phyloP scores from a whole-genome alignment of 2,888 invertebrate species.

The Hydrotaea diabolus region DNA sequence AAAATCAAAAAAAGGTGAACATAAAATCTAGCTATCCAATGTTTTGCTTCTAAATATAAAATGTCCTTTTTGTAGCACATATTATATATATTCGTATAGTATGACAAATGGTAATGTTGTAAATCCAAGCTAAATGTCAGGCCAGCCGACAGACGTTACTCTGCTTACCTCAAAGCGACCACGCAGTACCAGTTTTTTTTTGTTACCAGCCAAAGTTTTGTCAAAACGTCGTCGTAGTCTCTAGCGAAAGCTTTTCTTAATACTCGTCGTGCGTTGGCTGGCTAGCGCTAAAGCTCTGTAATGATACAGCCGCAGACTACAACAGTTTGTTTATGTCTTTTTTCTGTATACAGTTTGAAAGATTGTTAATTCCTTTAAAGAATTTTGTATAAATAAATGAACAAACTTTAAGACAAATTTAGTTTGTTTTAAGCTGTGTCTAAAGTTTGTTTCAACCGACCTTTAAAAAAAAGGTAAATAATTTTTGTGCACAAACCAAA shows the following conservation, averaged over 20 bases:
- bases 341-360: background rate
- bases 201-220: background rate
- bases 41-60: no score
- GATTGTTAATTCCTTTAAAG: constrained; percentile 32
- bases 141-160: no score
- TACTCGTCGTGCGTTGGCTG: background rate
- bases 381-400: constrained; percentile 63
- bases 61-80: no score
- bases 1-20: no score
- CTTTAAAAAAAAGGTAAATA: constrained; percentile 45
- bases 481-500: background rate
- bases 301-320: background rate
- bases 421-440: constrained; percentile 63
- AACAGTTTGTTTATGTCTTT: constrained; percentile 6
- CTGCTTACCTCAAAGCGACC: no score
- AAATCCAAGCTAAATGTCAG: no score
- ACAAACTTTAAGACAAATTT: constrained; percentile 54
- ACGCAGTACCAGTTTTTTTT: background rate
- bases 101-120: no score
- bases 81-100: no score
- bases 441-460: constrained; percentile 41
- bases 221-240: background rate
- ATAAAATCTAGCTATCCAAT: no score
- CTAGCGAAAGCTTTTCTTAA: constrained; percentile 1
- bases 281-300: background rate